A percentile compares a stretch with the other conserved stretches of the same genome.
Evolutionary conservation across 2,797 vertebrate genomes (phyloP).

Genomic region (Pangasius krempfi): DNA sequence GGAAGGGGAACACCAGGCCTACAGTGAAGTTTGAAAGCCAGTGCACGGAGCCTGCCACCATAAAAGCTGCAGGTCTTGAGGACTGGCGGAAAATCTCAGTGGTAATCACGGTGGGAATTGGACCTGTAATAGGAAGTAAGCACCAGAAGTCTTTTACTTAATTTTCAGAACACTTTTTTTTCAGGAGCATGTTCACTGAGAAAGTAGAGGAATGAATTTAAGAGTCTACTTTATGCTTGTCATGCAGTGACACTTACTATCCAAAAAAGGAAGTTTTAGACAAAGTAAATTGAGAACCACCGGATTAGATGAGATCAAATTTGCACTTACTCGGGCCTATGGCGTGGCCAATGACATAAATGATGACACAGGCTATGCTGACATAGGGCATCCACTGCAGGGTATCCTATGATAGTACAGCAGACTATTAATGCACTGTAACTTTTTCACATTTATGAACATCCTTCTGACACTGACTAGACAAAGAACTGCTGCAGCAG

Average conservation of each 20-base stretch:
- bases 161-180: neutral
- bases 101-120: slow-evolving; percentile 86
- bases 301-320: slow-evolving; percentile 43
- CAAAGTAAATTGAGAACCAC: neutral
- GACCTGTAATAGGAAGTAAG: slow-evolving; percentile 72
- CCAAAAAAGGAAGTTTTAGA: neutral
- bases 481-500: slow-evolving; percentile 40
- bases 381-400: slow-evolving; percentile 87
- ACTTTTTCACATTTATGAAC: slow-evolving; percentile 36
- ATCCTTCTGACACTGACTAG: slow-evolving; percentile 27
- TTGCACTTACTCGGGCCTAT: slow-evolving; percentile 89
- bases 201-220: neutral
- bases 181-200: neutral
- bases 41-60: slow-evolving; percentile 91
- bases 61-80: slow-evolving; percentile 87
- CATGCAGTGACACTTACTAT: neutral
- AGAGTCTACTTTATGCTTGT: neutral
- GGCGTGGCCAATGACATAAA: slow-evolving; percentile 88
- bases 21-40: slow-evolving; percentile 92
- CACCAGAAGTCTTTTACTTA: neutral
- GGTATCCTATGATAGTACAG: slow-evolving; percentile 66
- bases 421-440: slow-evolving; percentile 32
- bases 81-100: slow-evolving; percentile 95
- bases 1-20: slow-evolving; percentile 89
- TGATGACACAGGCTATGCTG: slow-evolving; percentile 85